Base-by-base conservation (phyloP, 2,888 invertebrate species). In the Amphipyra berbera region DNA sequence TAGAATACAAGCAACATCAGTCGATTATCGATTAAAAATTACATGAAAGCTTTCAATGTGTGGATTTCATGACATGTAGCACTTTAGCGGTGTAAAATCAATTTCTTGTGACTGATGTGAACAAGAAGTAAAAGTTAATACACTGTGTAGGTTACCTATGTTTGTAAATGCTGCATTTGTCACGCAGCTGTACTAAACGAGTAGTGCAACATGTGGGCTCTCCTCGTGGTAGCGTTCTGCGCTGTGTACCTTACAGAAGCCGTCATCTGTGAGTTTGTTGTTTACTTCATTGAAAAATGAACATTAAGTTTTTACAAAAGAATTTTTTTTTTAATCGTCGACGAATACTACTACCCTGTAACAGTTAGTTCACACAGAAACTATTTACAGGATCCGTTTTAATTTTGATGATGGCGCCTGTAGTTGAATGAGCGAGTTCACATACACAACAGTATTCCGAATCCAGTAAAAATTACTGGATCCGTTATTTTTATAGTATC, bases 1-100 rank as follows among this genome's bases (percentile, higher is more conserved):
- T n/a, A 12, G 30, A 7, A 4, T 30, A 15, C 1, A 9, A 42
- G 6, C 15, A 21, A 42, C 42, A 42, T 9, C 3, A 9, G 6
- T 44, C 8, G 9, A 52, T 14, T 40, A 2, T 13, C 27, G n/a
- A 15, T 42, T 42, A 47, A n/a, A 38, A 12, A 41, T 41, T 54
- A 62, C 62, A 61, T 21, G 14, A 12, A n/a, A 50, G 14, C 37
- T 42, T 42, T 62, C 30, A 46, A 13, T 30, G 54, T 10, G 54
- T 15, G 4, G 12, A 27, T 61, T 14, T 53, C n/a, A 8, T 52
- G n/a, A 30, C 52, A 47, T 15, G 61, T 45, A 60, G 14, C 10
- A 30, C 33, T 50, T 45, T 42, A 4, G 44, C 1, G 40, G 10
- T 38, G n/a, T 10, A 33, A 35, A 35, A 46, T 40, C 35, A 54